Conservation (phyloP, 2,113 vertebrate genomes). For the Forbesichthys agassizii region DNA sequence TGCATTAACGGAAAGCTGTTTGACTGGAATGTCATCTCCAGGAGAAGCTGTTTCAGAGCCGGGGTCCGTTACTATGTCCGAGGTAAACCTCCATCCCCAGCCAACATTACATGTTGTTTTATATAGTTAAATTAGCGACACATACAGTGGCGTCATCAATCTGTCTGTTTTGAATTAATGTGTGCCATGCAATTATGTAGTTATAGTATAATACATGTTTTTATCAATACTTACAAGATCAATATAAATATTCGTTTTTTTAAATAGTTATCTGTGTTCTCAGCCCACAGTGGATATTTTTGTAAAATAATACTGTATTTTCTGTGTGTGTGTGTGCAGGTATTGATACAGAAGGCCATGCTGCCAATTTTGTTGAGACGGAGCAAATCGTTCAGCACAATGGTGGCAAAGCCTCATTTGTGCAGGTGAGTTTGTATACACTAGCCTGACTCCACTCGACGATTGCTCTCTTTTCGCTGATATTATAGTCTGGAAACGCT, state of each 20-base stretch:
- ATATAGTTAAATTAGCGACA: too few relatives aligned
- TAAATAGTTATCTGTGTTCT: too few relatives aligned
- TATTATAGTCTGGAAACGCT: too few relatives aligned
- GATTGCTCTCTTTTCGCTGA: too few relatives aligned
- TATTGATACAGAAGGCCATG: slow-evolving; percentile 96
- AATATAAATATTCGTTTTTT: too few relatives aligned
- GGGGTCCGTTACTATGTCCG: slow-evolving; percentile 94
- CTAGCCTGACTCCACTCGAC: too few relatives aligned
- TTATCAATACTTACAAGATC: too few relatives aligned
- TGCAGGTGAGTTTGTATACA: slow-evolving; percentile 76
- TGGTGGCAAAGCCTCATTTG: slow-evolving; percentile 86
- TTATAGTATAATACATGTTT: too few relatives aligned
- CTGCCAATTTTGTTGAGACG: slow-evolving; percentile 95
- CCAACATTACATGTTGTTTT: not conserved
- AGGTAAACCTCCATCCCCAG: slow-evolving; percentile 75
- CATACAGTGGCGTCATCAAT: too few relatives aligned
- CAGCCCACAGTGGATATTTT: too few relatives aligned
- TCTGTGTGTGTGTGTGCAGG: slow-evolving; percentile 68
- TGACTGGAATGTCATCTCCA: slow-evolving; percentile 92
- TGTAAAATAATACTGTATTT: not conserved
- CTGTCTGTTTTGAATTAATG: too few relatives aligned
- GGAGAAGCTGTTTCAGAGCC: slow-evolving; percentile 94
- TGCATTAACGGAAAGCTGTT: slow-evolving; percentile 91
- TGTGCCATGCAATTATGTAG: too few relatives aligned
- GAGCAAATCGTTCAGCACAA: slow-evolving; percentile 92